Percentiles rank a stretch among this genome's conserved stretches.
These are phyloP conservation scores for Zeuzera pyrina DNA, from an alignment of 2,888 invertebrate species.

Conservation along the genomic window DNA sequence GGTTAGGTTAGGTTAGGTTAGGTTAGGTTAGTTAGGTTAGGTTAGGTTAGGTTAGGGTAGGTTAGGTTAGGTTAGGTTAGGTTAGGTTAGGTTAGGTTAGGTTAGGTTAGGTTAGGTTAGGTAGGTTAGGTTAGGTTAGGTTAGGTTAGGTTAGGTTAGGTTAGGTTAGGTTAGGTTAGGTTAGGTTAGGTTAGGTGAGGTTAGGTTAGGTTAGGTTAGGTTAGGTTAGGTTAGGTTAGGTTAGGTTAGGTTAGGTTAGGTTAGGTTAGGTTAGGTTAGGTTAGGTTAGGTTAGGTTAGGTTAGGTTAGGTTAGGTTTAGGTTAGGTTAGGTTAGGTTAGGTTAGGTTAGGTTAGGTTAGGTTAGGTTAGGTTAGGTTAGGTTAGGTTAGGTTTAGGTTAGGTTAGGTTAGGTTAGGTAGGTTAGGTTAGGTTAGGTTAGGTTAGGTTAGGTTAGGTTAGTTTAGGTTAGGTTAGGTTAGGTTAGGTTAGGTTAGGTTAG, in stretches of 20 bases:
- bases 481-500: conserved; percentile 13
- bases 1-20: conserved; percentile 11
- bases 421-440: conserved; percentile 13
- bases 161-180: conserved; percentile 16
- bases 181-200: conserved; percentile 21
- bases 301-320: conserved; percentile 17
- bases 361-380: conserved; percentile 12
- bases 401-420: conserved; percentile 13
- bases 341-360: conserved; percentile 15
- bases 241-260: conserved; percentile 16
- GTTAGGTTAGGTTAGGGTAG: conserved; percentile 16
- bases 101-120: conserved; percentile 19
- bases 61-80: conserved; percentile 17
- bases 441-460: too few species aligned
- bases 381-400: conserved; percentile 13
- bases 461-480: conserved; percentile 14
- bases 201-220: conserved; percentile 20
- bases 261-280: conserved; percentile 12
- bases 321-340: conserved; percentile 16
- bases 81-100: conserved; percentile 13
- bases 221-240: conserved; percentile 18
- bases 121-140: conserved; percentile 14
- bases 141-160: conserved; percentile 20
- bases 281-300: conserved; percentile 14
- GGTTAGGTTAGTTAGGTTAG: conserved; percentile 16